Conservation (phyloP, 2,113 vertebrate genomes). For the Brienomyrus longianalis region DNA sequence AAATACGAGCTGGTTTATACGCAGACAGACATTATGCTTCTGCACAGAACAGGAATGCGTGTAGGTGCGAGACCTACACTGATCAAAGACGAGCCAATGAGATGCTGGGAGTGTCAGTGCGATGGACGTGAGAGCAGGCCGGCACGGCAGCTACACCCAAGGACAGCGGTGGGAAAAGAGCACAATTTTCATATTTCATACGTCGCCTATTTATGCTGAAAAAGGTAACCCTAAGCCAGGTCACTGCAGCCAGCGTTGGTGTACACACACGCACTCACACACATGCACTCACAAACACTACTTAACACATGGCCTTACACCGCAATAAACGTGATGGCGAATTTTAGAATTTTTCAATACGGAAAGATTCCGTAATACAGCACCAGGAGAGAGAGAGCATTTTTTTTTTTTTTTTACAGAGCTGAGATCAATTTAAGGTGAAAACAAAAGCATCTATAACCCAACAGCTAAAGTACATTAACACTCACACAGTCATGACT, state of each 20-base stretch:
- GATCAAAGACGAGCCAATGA: background rate
- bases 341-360: background rate
- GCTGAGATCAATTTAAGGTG: background rate
- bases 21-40: background rate
- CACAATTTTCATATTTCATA: no score
- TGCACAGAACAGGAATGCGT: background rate
- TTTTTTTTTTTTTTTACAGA: background rate
- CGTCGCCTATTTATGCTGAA: background rate
- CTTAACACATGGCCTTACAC: background rate
- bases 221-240: background rate
- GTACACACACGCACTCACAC: background rate
- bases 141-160: background rate
- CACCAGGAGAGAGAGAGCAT: background rate
- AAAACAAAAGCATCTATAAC: background rate
- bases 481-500: background rate
- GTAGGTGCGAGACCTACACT: background rate
- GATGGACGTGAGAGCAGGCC: background rate
- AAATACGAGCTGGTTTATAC: background rate
- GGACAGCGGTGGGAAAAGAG: background rate
- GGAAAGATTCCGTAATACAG: background rate
- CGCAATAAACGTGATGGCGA: background rate
- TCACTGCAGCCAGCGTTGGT: background rate
- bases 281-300: background rate
- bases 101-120: background rate
- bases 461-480: background rate